Evolutionary conservation across 2,113 vertebrate species (phyloP).

Genomic region (Hylia prasina): DNA sequence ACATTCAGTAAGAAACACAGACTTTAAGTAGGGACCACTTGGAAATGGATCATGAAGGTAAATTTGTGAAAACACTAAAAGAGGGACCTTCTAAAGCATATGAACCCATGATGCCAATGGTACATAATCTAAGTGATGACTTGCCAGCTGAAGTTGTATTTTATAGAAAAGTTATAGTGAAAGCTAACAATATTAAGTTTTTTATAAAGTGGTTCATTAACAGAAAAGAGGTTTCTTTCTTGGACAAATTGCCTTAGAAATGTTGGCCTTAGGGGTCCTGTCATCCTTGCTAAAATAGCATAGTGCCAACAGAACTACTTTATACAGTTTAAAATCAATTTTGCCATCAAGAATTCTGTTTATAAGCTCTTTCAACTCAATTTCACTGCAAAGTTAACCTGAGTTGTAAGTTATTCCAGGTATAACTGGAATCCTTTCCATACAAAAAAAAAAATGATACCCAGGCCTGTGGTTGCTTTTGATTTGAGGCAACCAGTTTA

Average conservation of each 20-base stretch:
- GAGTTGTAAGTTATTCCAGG: neutral
- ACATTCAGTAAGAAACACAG: neutral
- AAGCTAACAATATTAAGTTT: neutral
- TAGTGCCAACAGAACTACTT: neutral
- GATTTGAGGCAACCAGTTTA: neutral
- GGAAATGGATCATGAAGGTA: neutral
- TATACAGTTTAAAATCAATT: neutral
- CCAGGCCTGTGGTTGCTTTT: neutral
- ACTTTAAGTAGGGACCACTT: neutral
- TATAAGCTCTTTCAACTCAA: neutral
- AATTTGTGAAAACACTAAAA: neutral
- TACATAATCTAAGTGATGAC: neutral
- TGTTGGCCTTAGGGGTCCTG: neutral
- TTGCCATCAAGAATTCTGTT: neutral
- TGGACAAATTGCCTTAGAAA: neutral
- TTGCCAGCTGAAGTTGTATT: neutral
- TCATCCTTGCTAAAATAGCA: neutral
- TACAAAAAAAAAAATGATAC: neutral
- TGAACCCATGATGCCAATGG: neutral
- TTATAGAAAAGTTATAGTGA: neutral
- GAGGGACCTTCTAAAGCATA: neutral
- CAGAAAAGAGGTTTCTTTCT: neutral
- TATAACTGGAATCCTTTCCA: neutral
- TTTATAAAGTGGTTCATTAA: neutral
- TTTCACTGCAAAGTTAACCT: neutral